Evolutionary conservation across 2,113 vertebrate species (phyloP).

Genomic region (Varanus salvator): DNA sequence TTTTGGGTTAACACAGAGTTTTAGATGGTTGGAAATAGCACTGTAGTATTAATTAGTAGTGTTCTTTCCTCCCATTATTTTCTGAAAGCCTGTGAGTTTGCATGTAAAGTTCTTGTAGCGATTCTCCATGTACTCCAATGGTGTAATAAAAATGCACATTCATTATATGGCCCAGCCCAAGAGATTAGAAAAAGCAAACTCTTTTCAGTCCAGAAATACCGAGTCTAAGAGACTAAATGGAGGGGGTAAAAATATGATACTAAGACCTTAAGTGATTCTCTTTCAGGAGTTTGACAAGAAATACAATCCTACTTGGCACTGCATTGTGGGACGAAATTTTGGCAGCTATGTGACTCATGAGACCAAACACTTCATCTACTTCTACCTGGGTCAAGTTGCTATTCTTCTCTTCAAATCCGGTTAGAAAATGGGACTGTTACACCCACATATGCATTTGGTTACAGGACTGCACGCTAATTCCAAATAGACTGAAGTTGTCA

Average conservation of each 20-base stretch:
- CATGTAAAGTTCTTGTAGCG: neutral
- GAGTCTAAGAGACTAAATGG: neutral
- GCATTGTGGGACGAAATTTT: constrained; percentile 98
- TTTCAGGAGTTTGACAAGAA: constrained; percentile 97
- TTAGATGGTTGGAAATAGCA: neutral
- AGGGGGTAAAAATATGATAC: neutral
- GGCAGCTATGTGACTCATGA: constrained; percentile 98
- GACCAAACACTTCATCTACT: constrained; percentile 99
- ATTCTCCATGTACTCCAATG: neutral
- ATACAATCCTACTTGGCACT: constrained; percentile 98
- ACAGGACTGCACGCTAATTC: constrained; percentile 71
- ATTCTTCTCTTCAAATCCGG: constrained; percentile 98
- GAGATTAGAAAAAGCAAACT: neutral
- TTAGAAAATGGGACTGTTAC: constrained; percentile 73
- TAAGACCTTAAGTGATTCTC: constrained; percentile 36
- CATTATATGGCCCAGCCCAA: neutral
- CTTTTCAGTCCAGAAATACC: neutral
- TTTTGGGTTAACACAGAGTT: neutral
- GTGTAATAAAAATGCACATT: too few relatives aligned
- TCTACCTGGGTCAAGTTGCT: constrained; percentile 98
- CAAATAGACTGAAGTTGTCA: constrained; percentile 76
- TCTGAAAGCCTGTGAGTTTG: neutral
- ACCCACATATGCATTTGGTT: constrained; percentile 65
- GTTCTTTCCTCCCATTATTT: neutral
- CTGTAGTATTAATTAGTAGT: neutral